Conservation (phyloP, 2,113 vertebrate species). For the Brachionichthys hirsutus region DNA sequence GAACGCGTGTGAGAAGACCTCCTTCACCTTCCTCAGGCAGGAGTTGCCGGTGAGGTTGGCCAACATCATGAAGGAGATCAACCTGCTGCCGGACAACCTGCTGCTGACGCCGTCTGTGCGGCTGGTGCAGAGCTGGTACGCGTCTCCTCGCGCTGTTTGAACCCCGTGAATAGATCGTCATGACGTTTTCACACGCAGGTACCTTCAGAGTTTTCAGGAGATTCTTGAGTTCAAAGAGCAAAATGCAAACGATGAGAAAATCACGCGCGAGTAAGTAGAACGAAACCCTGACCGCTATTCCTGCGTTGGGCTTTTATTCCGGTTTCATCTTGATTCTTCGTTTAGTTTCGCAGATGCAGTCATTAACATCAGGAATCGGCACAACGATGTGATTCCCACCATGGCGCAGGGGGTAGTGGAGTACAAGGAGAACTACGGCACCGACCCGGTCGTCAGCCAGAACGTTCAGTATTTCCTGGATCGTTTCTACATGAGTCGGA, state of each 20-base stretch:
- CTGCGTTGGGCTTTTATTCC: neutral
- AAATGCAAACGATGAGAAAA: conserved; percentile 83
- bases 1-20: conserved; percentile 95
- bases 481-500: conserved; percentile 98
- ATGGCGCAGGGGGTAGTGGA: conserved; percentile 98
- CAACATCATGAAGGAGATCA: conserved; percentile 98
- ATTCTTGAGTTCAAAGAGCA: conserved; percentile 92
- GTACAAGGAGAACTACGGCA: conserved; percentile 93
- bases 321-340: neutral
- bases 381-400: conserved; percentile 96
- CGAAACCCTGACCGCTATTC: neutral
- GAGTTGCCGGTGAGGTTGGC: conserved; percentile 92
- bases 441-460: conserved; percentile 93
- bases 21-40: conserved; percentile 92
- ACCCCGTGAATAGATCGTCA: neutral
- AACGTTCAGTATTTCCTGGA: conserved; percentile 98
- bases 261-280: conserved; percentile 82
- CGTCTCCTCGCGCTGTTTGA: neutral
- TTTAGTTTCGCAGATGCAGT: conserved; percentile 93
- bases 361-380: conserved; percentile 92
- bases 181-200: conserved; percentile 74
- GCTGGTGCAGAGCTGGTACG: conserved; percentile 94
- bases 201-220: conserved; percentile 92
- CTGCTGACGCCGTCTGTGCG: conserved; percentile 91
- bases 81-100: conserved; percentile 92